phyloP scores from a whole-genome alignment of 2,113 vertebrate genomes.

The Meles meles region DNA sequence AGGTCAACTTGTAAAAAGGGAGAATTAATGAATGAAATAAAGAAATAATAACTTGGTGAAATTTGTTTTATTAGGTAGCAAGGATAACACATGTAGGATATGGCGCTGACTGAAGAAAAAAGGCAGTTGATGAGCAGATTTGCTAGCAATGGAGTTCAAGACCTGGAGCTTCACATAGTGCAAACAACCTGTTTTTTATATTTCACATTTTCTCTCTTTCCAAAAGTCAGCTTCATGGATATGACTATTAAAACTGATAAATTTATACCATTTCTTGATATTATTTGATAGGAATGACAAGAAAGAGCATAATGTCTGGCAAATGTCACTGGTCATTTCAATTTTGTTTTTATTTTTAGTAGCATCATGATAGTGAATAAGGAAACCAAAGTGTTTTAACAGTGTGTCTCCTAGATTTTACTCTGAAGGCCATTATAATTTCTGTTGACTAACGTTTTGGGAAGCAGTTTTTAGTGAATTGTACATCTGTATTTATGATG shows the following conservation, averaged over 20 bases:
- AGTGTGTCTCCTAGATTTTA: background rate
- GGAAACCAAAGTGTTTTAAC: background rate
- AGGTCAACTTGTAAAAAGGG: background rate
- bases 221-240: background rate
- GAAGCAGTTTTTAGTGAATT: constrained; percentile 5
- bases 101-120: constrained; percentile 86
- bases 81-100: constrained; percentile 96
- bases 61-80: constrained; percentile 88
- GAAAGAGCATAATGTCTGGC: background rate
- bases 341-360: background rate
- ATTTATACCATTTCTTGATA: background rate
- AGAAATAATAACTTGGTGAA: background rate
- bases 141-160: background rate
- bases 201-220: background rate
- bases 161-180: background rate
- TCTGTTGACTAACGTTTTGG: constrained; percentile 40
- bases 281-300: background rate
- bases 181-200: background rate
- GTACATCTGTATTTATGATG: background rate
- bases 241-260: constrained; percentile 5
- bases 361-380: background rate
- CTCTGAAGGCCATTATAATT: background rate
- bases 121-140: fast-evolving
- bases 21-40: background rate
- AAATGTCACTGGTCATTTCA: background rate